These are phyloP conservation scores for Eucera pruinosa DNA, from an alignment of 2,888 invertebrate species.

Conservation along the genomic window DNA sequence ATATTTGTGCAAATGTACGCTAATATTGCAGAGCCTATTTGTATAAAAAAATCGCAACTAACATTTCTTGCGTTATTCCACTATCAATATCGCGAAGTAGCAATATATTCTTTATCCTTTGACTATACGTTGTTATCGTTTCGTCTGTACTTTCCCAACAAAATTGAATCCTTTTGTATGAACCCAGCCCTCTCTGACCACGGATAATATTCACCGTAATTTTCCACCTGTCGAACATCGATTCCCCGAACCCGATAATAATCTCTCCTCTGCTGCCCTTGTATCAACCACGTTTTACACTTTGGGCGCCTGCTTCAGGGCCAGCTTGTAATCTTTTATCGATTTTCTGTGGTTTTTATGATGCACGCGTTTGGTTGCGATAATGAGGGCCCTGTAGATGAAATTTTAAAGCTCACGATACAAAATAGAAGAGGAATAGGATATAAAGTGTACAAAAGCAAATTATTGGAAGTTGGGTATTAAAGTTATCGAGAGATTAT, in stretches of 20 bases:
- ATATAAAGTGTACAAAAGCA: background rate
- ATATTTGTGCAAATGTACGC: too few species aligned
- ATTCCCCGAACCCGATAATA: conserved; percentile 44
- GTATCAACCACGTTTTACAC: conserved; percentile 21
- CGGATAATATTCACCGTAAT: conserved; percentile 55
- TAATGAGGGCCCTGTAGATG: background rate
- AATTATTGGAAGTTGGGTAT: background rate
- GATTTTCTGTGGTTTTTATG: conserved; percentile 11
- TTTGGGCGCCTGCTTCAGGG: conserved; percentile 1
- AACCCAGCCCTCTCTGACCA: background rate
- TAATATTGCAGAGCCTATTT: too few species aligned
- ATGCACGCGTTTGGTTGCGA: conserved; percentile 1
- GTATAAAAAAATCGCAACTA: too few species aligned
- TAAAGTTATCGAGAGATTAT: background rate
- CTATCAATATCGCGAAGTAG: too few species aligned
- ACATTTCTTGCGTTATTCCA: too few species aligned
- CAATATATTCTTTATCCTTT: background rate
- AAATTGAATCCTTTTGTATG: conserved; percentile 56
- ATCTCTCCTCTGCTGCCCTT: conserved; percentile 2
- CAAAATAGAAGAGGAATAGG: background rate
- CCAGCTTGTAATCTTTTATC: conserved; percentile 41
- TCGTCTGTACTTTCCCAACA: conserved; percentile 32
- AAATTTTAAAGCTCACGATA: background rate
- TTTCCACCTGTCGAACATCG: conserved; percentile 55
- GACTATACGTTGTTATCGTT: conserved; percentile 39